These are phyloP conservation scores for Plotosus lineatus DNA, from an alignment of 2,113 vertebrate species.

Conservation along the genomic window DNA sequence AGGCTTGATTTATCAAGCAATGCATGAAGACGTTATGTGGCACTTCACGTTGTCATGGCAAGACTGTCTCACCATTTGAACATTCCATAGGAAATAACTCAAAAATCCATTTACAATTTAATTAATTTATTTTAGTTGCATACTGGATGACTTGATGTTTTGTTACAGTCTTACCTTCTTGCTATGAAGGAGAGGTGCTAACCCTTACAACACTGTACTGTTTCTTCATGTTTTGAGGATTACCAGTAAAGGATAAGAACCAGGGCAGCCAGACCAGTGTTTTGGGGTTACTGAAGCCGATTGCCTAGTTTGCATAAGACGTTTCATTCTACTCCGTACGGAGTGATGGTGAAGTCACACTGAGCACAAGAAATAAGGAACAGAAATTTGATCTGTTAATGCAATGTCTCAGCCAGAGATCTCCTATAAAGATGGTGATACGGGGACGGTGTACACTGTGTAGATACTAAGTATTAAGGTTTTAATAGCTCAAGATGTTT, in stretches of 20 bases:
- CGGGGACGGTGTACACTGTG: slow-evolving; percentile 29
- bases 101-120: too few relatives aligned
- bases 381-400: slow-evolving; percentile 30
- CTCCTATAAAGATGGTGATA: slow-evolving; percentile 26
- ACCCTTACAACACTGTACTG: too few relatives aligned
- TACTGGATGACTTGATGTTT: too few relatives aligned
- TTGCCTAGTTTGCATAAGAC: slow-evolving; percentile 17
- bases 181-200: too few relatives aligned
- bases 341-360: slow-evolving; percentile 18
- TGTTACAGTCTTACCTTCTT: too few relatives aligned
- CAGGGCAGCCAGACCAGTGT: not conserved
- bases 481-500: slow-evolving; percentile 11
- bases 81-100: too few relatives aligned
- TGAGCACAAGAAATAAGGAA: not conserved
- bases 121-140: too few relatives aligned
- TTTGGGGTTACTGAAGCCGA: not conserved
- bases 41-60: too few relatives aligned
- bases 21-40: too few relatives aligned
- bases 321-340: not conserved
- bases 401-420: slow-evolving; percentile 26
- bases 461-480: slow-evolving; percentile 29
- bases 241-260: not conserved
- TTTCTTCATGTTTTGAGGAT: not conserved
- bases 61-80: too few relatives aligned
- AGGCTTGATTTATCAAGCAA: too few relatives aligned